Evolutionary conservation across 2,113 vertebrate species (phyloP).

Genomic region (Speoplatyrhinus poulsoni): DNA sequence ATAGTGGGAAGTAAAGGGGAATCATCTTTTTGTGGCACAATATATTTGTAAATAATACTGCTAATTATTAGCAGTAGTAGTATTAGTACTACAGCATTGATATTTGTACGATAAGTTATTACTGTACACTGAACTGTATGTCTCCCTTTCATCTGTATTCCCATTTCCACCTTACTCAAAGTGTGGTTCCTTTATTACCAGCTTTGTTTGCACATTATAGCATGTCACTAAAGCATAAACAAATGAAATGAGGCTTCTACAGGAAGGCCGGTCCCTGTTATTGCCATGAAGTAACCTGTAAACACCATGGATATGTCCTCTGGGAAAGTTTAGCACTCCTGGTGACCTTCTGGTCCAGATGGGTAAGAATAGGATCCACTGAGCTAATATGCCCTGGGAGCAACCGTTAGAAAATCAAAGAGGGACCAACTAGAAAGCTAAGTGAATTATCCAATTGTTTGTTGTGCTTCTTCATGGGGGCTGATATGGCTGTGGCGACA

Average conservation of each 20-base stretch:
- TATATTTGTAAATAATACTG: neutral
- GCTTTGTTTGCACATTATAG: constrained; percentile 9
- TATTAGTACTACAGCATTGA: neutral
- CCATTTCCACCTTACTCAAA: neutral
- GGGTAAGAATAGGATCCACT: constrained; percentile 4
- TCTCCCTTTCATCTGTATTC: neutral
- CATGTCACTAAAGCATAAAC: constrained; percentile 23
- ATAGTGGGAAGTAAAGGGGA: too few relatives aligned
- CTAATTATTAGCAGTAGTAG: neutral
- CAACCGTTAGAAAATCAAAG: constrained; percentile 4
- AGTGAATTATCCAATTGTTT: constrained; percentile 28
- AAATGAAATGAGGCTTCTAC: constrained; percentile 11
- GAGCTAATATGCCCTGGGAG: constrained; percentile 23
- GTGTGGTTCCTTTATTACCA: neutral
- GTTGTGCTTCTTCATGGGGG: neutral
- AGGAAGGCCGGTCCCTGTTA: constrained; percentile 32
- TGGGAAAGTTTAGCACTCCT: constrained; percentile 16
- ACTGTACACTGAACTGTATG: too few relatives aligned
- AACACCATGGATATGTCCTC: constrained; percentile 28
- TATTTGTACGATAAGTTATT: too few relatives aligned
- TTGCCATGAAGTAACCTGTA: constrained; percentile 19
- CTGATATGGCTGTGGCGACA: constrained; percentile 1
- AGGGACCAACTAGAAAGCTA: constrained; percentile 2
- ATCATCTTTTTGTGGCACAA: neutral
- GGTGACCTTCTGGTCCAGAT: constrained; percentile 26